Conservation (phyloP, 2,888 invertebrate genomes). For the Cistogaster globosa region DNA sequence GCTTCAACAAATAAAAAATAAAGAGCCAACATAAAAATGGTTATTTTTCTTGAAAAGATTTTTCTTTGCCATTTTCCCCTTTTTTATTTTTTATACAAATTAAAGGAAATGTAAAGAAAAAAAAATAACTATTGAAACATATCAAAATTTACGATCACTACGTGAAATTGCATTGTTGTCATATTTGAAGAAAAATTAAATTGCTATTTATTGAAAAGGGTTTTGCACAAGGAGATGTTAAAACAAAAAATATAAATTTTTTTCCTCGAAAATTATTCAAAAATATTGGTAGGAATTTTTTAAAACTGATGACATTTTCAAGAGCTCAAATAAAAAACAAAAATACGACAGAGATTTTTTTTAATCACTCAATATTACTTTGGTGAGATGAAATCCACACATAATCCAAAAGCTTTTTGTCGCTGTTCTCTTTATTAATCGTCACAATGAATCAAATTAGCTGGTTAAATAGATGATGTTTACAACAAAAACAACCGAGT, state of each 20-base stretch:
- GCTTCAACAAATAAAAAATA: slow-evolving; percentile 7
- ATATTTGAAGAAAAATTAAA: slow-evolving; percentile 47
- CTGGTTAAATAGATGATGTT: too few relatives aligned
- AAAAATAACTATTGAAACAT: slow-evolving; percentile 54
- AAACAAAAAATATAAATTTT: not conserved
- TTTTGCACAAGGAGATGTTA: not conserved
- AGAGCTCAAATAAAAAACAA: too few relatives aligned
- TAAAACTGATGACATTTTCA: too few relatives aligned
- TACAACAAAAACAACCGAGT: too few relatives aligned
- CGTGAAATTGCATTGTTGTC: slow-evolving; percentile 67
- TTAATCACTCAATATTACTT: too few relatives aligned
- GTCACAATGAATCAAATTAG: too few relatives aligned
- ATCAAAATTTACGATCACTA: slow-evolving; percentile 70
- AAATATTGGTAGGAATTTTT: too few relatives aligned
- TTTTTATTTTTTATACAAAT: slow-evolving; percentile 21
- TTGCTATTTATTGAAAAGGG: slow-evolving; percentile 16
- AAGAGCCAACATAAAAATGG: slow-evolving; percentile 31
- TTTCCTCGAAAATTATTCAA: too few relatives aligned
- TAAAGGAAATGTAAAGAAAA: not conserved
- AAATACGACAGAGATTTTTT: too few relatives aligned
- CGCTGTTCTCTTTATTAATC: too few relatives aligned
- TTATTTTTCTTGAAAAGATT: not conserved
- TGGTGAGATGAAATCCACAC: too few relatives aligned
- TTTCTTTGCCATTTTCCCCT: slow-evolving; percentile 1
- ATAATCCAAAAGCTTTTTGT: too few relatives aligned